Evolutionary conservation across 2,888 invertebrate genomes (phyloP), one percentile per base, ranked within the genome.

Genomic region (Matsumyia berberina): DNA sequence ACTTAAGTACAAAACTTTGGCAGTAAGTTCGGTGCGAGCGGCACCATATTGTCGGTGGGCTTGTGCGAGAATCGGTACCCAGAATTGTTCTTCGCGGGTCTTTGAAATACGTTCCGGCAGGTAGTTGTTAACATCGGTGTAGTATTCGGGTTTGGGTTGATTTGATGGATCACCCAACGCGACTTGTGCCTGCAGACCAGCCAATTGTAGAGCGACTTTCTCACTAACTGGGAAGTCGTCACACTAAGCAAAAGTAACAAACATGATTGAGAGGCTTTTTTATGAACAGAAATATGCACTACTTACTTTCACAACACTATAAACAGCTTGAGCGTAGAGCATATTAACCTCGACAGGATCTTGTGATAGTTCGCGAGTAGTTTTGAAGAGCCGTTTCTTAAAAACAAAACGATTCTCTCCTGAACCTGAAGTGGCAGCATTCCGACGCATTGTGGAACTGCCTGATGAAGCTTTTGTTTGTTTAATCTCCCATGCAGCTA

Each of bases 161-260:
- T 93, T 93, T 12, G 94, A 93, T 0, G 96, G 96, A 92, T 97
- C 97, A 9, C 98, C 98, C 62, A 98, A 93, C n/a, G 97, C 95
- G 51, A 98, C 98, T 92, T 98, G 98, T 9, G 97, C 97, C 91
- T 98, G 98, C 11, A 98, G 93, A 17, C 98, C 98, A 0, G 98
- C 98, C 88, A 98, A 92, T 91, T 98, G 98, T 1, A 98, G 93
- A 0, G 98, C 97, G 67, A 98, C 97, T 92, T 98, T 97, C 92
- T 98, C 97, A 37, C 97, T 97, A 6, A 98, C 97, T 0, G 97
- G 97, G 91, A 97, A 98, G 92, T 98, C 97, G 92, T 98, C 98
- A 92, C 96, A 94, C 96, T 97, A 24, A 24, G 24, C 2, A 44
- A 88, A 73, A 53, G 8, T 51, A 67, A 11, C 31, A 37, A 44